Evolutionary conservation across 2,888 invertebrate species (phyloP), one percentile per base, ranked within the genome.

Genomic region (Dasypogon diadema): DNA sequence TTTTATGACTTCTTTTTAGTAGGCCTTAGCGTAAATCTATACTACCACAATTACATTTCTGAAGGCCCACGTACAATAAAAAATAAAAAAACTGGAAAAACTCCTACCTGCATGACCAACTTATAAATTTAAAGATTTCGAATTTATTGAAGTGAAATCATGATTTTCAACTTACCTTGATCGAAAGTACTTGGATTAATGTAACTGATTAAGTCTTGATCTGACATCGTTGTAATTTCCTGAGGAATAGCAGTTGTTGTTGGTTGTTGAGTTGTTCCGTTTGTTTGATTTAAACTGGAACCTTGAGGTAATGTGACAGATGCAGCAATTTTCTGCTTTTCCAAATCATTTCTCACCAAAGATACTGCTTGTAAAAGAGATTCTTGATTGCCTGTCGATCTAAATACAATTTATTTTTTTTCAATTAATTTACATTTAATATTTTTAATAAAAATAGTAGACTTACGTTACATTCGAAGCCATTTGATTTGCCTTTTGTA

Each of bases 161-260:
- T n/a, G 16, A 5, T n/a, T 1, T 14, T 48, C 1, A 22, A 81
- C 89, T 88, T 88, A 92, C 92, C 90, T 89, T 92, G 92, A 87
- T 95, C 95, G 85, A 96, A 95, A 85, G 94, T 93, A 88, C 92
- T 93, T 68, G 95, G 93, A 88, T 95, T 95, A 80, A 96, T 95
- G 87, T 94, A 94, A 84, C 92, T 94, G 80, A 96, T 90, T 80
- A 96, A 89, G 87, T 96, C 95, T 85, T 92, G 93, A 85, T 95
- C 95, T 79, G 93, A 93, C 92, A 96, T 93, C 81, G 92, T 91
- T 8, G 93, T 92, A 80, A 95, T 89, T 58, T 93, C 91, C 83
- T 92, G 92, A 72, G 88, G 92, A 86, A 90, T 89, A 88, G 90
- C 90, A 48, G 80, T 79, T 1, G 80, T 55, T 80, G 86, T 82